phyloP scores from a whole-genome alignment of 2,797 vertebrate species.

The Lophotriccus pileatus region DNA sequence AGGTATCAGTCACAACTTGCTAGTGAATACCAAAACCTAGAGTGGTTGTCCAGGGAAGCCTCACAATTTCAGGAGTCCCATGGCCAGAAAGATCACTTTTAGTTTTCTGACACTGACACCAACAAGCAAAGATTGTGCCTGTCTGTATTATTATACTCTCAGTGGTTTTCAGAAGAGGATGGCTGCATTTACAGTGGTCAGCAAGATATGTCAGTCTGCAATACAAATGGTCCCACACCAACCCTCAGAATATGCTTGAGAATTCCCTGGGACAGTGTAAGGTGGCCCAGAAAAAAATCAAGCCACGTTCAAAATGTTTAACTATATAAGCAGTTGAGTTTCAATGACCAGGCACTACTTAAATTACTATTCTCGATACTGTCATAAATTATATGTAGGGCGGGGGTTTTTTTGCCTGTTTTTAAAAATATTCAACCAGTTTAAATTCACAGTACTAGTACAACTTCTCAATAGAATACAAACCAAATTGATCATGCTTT shows the following conservation, averaged over 20 bases:
- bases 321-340: background rate
- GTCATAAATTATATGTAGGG: background rate
- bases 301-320: background rate
- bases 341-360: background rate
- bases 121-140: background rate
- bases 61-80: background rate
- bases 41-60: background rate
- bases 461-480: background rate
- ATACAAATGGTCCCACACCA: background rate
- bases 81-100: background rate
- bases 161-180: background rate
- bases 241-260: background rate
- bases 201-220: background rate
- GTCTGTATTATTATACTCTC: background rate
- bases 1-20: background rate
- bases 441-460: background rate
- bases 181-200: background rate
- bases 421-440: background rate
- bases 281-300: background rate
- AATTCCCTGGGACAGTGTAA: background rate
- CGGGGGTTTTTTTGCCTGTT: background rate
- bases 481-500: background rate
- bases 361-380: background rate
- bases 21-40: background rate
- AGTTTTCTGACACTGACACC: background rate